Base-by-base conservation (phyloP, 2,888 invertebrate genomes). In the Thecophora atra region DNA sequence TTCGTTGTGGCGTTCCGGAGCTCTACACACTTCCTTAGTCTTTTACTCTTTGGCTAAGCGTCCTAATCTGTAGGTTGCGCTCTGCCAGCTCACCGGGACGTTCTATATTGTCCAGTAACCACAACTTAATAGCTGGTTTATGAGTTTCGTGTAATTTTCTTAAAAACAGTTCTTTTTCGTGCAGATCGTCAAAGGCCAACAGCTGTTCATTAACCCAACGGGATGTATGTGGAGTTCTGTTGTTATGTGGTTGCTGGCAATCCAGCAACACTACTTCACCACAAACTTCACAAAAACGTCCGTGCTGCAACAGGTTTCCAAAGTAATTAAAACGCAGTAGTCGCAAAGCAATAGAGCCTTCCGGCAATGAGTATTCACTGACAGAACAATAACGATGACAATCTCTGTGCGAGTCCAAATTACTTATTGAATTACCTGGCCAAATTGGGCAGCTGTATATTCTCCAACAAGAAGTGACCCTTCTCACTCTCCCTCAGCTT, bases 191-290 rank as follows among this genome's bases (percentile, higher is more conserved):
- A 8, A 75, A 66, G 1, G 24, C 62, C 0, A 72, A 21, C 1
- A 82, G 30, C 62, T 73, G 71, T 28, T 83, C 81, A 8, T 77
- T 74, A 24, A 85, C 71, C 17, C 80, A 81, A 21, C 79, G 77
- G 2, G 80, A 65, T 19, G 79, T 81, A 1, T 76, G 72, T 26
- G 77, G 78, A 42, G 78, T n/a, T 7, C 65, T 73, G 42, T 76
- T 77, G 11, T 76, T 76, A 24, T 77, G 70, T 5, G 77, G 72
- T 13, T 78, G 72, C 28, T 76, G 60, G 1, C 76, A 66, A 74
- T 82, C 78, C 24, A 78, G 78, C 0, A 85, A 78, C 28, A 83
- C 77, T 19, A 79, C 54, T 71, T 85, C 82, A 0, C 86, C 85
- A 4, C 81, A 77, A 6, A 84, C 74, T 77, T 84, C 79, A 63